Base-by-base conservation (phyloP, 1,140 invertebrate species). In the Leptopilina boulardi region DNA sequence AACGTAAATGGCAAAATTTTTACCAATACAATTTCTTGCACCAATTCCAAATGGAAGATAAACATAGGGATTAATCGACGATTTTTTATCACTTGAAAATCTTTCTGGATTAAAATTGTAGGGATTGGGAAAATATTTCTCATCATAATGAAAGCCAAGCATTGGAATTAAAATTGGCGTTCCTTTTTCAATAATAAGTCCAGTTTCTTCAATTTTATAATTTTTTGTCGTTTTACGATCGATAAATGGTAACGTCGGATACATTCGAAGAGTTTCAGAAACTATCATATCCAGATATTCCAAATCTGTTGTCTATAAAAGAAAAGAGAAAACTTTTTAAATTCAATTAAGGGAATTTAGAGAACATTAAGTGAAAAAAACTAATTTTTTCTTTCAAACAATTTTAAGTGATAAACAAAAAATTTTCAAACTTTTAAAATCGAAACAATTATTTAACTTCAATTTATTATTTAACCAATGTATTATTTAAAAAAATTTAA, bases 21-120 rank as follows among this genome's bases (percentile, higher is more conserved):
- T 73, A 78, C 77, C 77, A 44, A 78, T 72, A 21, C 77, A 78
- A 18, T 30, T 75, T 21, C 77, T 26, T n/a, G 73, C 73, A 15
- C 77, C 77, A 19, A 75, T 23, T 51, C 47, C 47, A 18, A 51
- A 51, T n/a, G 47, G 47, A 15, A 51, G 1, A 6, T 18, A 51
- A 15, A 51, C 47, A 51, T 51, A 51, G 18, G 47, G 47, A 51
- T 51, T 51, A 3, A 15, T 51, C 2, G 47, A n/a, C 4, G 70
- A 73, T 13, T 86, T 86, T 44, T 90, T 90, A 26, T 89, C 87
- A n/a, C 92, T 90, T 0, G 90, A 82, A 83, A 95, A 96, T 38
- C 94, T 87, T 75, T 95, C 92, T 0, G 95, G 95, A 86, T 94
- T 90, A 81, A 94, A 96, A 11, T 85, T 87, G n/a, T 94, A 90